Conservation (phyloP, 2,888 invertebrate genomes). For the Nasonia oneida region DNA sequence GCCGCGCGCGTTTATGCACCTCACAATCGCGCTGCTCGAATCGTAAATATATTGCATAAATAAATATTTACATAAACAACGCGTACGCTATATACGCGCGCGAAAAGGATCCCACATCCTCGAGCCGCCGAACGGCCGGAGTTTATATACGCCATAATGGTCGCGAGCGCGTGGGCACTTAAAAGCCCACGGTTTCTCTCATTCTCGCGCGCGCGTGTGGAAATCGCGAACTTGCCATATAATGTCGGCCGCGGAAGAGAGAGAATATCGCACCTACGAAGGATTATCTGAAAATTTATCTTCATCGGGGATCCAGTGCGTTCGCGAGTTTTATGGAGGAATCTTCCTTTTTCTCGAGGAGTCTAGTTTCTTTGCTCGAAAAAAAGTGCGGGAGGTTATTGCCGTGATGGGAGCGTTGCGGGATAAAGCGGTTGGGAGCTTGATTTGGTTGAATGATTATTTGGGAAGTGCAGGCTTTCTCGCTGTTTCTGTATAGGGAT, state of each 20-base stretch:
- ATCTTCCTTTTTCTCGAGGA: conserved; percentile 14
- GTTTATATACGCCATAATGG: conserved; percentile 42
- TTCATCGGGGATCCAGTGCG: background rate
- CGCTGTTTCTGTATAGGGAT: no score
- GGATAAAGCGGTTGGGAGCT: background rate
- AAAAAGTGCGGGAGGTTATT: background rate
- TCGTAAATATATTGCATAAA: conserved; percentile 15
- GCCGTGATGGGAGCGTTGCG: background rate
- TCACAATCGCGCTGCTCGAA: background rate
- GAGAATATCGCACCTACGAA: conserved; percentile 38
- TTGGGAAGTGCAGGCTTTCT: no score
- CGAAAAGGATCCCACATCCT: conserved; percentile 35
- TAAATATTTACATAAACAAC: conserved; percentile 51
- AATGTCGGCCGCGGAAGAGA: background rate
- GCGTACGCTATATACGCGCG: background rate
- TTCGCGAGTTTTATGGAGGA: conserved; percentile 31
- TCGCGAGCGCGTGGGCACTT: conserved; percentile 51
- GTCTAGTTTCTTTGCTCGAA: background rate
- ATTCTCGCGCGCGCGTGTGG: conserved; percentile 28
- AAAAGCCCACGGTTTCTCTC: conserved; percentile 55
- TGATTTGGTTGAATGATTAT: background rate
- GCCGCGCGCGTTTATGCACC: background rate
- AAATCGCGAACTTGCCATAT: conserved; percentile 23
- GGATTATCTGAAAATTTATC: conserved; percentile 61
- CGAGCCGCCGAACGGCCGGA: background rate